Percentiles rank a stretch among this genome's conserved stretches.
Conservation (phyloP, 2,888 invertebrate species). For the Thumatha senex region DNA sequence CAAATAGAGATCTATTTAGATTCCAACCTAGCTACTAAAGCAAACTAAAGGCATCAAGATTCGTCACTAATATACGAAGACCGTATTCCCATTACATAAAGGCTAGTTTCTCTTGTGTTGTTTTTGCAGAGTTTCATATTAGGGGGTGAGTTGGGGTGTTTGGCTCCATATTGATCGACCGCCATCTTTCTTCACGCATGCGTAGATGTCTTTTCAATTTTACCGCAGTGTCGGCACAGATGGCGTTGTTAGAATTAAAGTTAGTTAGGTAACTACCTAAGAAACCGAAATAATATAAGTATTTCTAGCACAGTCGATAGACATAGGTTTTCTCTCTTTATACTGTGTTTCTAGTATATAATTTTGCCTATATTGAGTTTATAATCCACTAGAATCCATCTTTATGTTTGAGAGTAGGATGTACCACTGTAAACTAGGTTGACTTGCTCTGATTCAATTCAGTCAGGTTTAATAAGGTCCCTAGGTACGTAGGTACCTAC, state of each 20-base stretch:
- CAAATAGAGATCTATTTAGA: slow-evolving; percentile 24
- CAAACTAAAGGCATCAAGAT: slow-evolving; percentile 68
- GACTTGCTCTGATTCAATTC: too few species aligned
- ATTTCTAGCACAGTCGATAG: too few species aligned
- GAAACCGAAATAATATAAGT: background rate
- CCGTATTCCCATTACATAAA: slow-evolving; percentile 38
- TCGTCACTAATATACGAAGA: slow-evolving; percentile 40
- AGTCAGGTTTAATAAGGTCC: too few species aligned
- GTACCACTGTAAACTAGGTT: too few species aligned
- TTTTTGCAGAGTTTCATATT: slow-evolving; percentile 34
- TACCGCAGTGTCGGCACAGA: slow-evolving; percentile 54
- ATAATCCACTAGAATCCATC: too few species aligned
- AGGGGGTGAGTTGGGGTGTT: slow-evolving; percentile 70
- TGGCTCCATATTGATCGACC: slow-evolving; percentile 69
- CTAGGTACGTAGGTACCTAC: too few species aligned
- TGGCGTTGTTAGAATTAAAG: slow-evolving; percentile 60
- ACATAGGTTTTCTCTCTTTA: too few species aligned
- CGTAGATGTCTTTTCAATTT: slow-evolving; percentile 42
- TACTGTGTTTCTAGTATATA: too few species aligned
- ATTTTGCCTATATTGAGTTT: too few species aligned
- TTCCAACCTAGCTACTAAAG: slow-evolving; percentile 37
- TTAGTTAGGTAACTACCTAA: background rate
- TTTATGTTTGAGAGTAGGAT: too few species aligned
- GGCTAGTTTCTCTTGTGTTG: slow-evolving; percentile 40
- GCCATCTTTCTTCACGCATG: slow-evolving; percentile 76